Conservation (phyloP, 2,113 vertebrate genomes). For the Nycticorax nycticorax region DNA sequence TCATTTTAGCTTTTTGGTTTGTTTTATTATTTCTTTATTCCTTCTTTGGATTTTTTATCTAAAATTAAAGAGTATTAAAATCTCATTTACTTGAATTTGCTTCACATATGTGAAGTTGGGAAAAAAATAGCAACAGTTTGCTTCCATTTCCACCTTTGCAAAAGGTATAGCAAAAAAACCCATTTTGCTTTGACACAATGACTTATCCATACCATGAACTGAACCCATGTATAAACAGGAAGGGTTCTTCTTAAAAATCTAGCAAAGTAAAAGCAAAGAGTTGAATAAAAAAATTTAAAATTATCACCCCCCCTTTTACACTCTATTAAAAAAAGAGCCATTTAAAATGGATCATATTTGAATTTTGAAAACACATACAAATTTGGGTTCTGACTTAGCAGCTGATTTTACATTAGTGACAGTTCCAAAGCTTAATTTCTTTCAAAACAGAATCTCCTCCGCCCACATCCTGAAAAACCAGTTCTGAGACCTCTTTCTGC, state of each 20-base stretch:
- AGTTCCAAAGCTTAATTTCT: conserved; percentile 51
- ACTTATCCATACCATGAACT: not conserved
- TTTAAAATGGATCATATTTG: not conserved
- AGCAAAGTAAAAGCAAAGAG: not conserved
- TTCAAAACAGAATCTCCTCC: conserved; percentile 67
- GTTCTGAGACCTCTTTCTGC: conserved; percentile 68
- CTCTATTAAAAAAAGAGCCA: not conserved
- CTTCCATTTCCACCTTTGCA: not conserved
- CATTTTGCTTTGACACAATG: not conserved
- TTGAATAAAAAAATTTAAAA: not conserved
- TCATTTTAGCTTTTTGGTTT: not conserved
- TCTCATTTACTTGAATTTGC: not conserved
- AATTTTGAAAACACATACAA: not conserved
- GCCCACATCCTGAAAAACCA: conserved; percentile 71
- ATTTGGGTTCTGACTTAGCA: not conserved
- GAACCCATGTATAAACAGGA: not conserved
- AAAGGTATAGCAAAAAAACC: not conserved
- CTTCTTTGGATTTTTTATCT: not conserved
- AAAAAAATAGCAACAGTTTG: not conserved
- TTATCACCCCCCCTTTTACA: not conserved
- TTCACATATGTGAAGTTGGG: not conserved
- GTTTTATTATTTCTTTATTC: not conserved
- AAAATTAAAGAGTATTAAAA: not conserved
- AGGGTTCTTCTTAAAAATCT: not conserved
- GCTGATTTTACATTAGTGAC: not conserved